Evolutionary conservation across 2,888 invertebrate genomes (phyloP).

Genomic region (Caenorhabditis doughertyi): DNA sequence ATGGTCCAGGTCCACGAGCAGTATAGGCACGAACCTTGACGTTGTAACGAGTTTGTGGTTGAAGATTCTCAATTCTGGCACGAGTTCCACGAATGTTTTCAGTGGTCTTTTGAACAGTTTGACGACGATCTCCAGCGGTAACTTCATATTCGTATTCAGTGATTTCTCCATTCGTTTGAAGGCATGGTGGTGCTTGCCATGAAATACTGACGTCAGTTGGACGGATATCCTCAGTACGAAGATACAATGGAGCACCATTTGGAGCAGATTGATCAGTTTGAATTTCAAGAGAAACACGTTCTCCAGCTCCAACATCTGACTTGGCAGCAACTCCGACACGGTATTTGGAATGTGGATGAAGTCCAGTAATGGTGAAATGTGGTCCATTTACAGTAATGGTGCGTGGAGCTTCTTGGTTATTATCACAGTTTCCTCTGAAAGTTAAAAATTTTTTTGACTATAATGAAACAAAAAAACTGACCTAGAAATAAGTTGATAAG

Average conservation of each 20-base stretch:
- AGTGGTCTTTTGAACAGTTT: conserved; percentile 73
- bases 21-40: conserved; percentile 82
- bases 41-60: conserved; percentile 80
- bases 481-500: conserved; percentile 81
- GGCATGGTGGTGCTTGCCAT: conserved; percentile 83
- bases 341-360: conserved; percentile 82
- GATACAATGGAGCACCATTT: conserved; percentile 78
- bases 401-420: conserved; percentile 75
- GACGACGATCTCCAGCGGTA: conserved; percentile 75
- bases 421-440: conserved; percentile 80
- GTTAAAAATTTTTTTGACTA: background rate
- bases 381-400: conserved; percentile 77
- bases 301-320: conserved; percentile 78
- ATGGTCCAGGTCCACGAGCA: conserved; percentile 81
- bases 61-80: conserved; percentile 78
- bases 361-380: conserved; percentile 78
- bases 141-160: conserved; percentile 83
- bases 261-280: conserved; percentile 81
- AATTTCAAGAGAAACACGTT: conserved; percentile 77
- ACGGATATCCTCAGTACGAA: conserved; percentile 76
- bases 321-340: conserved; percentile 82
- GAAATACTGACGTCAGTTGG: conserved; percentile 74
- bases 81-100: conserved; percentile 79
- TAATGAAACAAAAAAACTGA: conserved; percentile 1
- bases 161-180: conserved; percentile 82